Percentiles rank a stretch among this genome's conserved stretches.
These are phyloP conservation scores for Tinamus guttatus DNA, from an alignment of 2,113 vertebrate genomes.

Conservation along the genomic window DNA sequence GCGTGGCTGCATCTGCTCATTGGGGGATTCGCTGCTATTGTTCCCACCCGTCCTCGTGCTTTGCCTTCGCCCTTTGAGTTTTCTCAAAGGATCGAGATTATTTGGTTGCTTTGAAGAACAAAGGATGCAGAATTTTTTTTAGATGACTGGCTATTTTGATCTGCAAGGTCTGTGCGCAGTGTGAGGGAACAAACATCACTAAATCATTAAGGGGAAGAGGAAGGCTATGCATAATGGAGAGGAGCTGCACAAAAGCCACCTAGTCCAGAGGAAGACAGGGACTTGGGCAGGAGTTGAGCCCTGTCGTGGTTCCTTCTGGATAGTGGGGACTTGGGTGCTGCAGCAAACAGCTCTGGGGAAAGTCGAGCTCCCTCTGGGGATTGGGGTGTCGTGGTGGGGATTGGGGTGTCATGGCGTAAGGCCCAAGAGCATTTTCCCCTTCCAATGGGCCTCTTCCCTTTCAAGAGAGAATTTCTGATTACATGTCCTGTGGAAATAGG, in stretches of 20 bases:
- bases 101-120: conserved; percentile 79
- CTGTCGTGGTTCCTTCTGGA: not conserved
- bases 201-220: conserved; percentile 72
- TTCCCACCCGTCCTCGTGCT: conserved; percentile 71
- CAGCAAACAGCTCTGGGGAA: not conserved
- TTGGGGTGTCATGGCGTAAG: not conserved
- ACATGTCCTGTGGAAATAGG: conserved; percentile 17
- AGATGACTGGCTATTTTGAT: conserved; percentile 79
- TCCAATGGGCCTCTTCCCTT: not conserved
- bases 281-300: not conserved
- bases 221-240: conserved; percentile 75
- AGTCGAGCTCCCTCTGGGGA: fast-evolving
- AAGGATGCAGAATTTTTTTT: conserved; percentile 69
- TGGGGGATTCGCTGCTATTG: conserved; percentile 66
- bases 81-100: conserved; percentile 76
- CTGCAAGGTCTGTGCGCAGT: conserved; percentile 71
- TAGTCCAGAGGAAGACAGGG: not conserved
- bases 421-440: not conserved
- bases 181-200: conserved; percentile 77
- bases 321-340: not conserved
- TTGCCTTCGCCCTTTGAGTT: conserved; percentile 78
- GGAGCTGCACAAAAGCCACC: conserved; percentile 56
- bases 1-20: conserved; percentile 47
- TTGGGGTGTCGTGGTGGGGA: not conserved
- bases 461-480: conserved; percentile 3